Conservation (phyloP, 2,888 invertebrate species). For the Noctua fimbriata region DNA sequence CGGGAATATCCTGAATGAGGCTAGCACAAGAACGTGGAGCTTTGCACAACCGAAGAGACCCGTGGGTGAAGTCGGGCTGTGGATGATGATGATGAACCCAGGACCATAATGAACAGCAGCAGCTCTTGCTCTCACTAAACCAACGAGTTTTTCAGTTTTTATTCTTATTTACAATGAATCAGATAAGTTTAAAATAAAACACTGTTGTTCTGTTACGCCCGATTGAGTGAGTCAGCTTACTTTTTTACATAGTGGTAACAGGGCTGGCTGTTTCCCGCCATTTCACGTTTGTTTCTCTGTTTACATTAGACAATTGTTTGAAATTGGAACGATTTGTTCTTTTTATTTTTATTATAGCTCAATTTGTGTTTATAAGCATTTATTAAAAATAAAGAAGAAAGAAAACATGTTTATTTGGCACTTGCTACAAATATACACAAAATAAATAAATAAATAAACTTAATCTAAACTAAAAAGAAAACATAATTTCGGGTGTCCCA, state of each 20-base stretch:
- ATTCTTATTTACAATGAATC: conserved; percentile 60
- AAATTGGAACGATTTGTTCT: conserved; percentile 24
- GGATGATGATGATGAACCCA: neutral
- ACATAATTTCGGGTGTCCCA: too few relatives aligned
- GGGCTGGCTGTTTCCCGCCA: conserved; percentile 67
- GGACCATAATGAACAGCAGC: neutral
- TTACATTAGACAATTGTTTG: conserved; percentile 34
- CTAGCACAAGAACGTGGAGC: too few relatives aligned
- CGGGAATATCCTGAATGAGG: too few relatives aligned
- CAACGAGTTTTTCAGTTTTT: conserved; percentile 19
- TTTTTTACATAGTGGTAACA: conserved; percentile 60
- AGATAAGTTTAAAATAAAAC: conserved; percentile 67
- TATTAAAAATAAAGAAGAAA: too few relatives aligned
- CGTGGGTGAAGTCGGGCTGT: too few relatives aligned
- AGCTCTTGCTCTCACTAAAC: neutral
- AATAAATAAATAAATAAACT: too few relatives aligned
- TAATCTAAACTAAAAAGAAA: too few relatives aligned
- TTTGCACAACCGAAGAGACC: too few relatives aligned
- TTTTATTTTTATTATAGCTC: conserved; percentile 36
- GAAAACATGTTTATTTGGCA: too few relatives aligned
- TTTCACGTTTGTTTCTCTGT: conserved; percentile 28
- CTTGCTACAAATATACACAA: too few relatives aligned
- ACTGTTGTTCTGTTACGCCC: conserved; percentile 69
- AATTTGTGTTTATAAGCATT: conserved; percentile 30
- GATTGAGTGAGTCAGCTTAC: conserved; percentile 72